These are phyloP conservation scores for Pandemis corylana DNA, from an alignment of 2,888 invertebrate species.

Conservation along the genomic window DNA sequence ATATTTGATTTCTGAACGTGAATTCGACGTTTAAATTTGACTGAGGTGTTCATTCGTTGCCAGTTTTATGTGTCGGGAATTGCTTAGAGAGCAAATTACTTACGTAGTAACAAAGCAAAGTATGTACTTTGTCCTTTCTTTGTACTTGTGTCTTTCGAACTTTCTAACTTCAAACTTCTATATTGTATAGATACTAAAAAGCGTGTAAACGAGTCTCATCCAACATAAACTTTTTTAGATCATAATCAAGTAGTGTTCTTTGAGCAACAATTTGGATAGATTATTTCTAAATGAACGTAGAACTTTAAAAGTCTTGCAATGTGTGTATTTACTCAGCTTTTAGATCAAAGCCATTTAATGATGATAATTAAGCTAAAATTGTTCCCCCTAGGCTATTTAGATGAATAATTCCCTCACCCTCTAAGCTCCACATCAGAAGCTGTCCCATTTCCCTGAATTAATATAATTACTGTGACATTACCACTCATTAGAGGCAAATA, in stretches of 20 bases:
- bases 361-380: not conserved
- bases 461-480: constrained; percentile 50
- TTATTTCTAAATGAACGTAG: no score
- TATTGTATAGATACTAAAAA: no score
- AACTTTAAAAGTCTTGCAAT: no score
- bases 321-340: no score
- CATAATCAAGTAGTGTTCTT: no score
- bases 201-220: no score
- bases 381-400: not conserved
- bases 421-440: constrained; percentile 18
- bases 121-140: no score
- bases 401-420: constrained; percentile 5
- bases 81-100: not conserved
- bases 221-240: no score
- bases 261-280: no score
- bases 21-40: constrained; percentile 32
- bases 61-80: not conserved
- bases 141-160: no score
- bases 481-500: constrained; percentile 42
- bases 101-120: no score
- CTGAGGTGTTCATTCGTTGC: constrained; percentile 17
- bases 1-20: constrained; percentile 40
- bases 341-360: not conserved
- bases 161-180: no score
- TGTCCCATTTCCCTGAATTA: constrained; percentile 44